Base-by-base conservation (phyloP, 2,797 vertebrate genomes). In the Novumbra hubbsi region DNA sequence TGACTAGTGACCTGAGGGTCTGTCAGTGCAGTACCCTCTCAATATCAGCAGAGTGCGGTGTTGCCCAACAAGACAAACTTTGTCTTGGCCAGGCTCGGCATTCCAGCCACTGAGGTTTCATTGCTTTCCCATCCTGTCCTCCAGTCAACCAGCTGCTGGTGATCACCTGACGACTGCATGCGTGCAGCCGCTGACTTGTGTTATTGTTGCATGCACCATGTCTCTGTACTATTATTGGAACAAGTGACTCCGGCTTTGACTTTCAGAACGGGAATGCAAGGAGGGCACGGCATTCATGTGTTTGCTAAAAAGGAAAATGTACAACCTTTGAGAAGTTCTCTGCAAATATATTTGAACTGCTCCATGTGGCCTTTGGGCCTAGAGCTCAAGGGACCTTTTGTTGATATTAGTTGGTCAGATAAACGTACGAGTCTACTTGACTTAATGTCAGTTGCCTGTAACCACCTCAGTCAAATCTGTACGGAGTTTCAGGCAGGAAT, bases 201-300 rank as follows among this genome's bases (percentile, higher is more conserved):
- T 87, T 91, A 81, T 88, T 88, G 85, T 85, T 34, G 49, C 84
- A 79, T 91, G 83, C 84, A 86, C 77, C 83, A 84, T 81, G 75
- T 81, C 70, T 77, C 68, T 63, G 70, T 78, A 83, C 93, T 94
- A 93, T 94, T 93, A 92, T 86, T 94, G 91, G 92, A 91, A 88
- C 86, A 76, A 80, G 83, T 80, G 82, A 70, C 41, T 71, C 28
- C 63, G 81, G 81, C 80, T 71, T 80, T 86, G 85, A 91, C 90
- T 90, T 88, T 91, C 85, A 89, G 80, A 81, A 64, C 73, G 45
- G 71, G 71, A 78, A 76, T 77, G 27, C 28, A 17, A 66, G 17
- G 32, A 65, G 80, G 72, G 79, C 72, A 74, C 74, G 75, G 48
- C 72, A 68, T 57, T 11, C 24, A 68, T 19, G 50, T 45, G 19